Evolutionary conservation across 2,888 invertebrate genomes (phyloP), one percentile per base, ranked within the genome.

Genomic region (Hydroisotoma schaefferi): DNA sequence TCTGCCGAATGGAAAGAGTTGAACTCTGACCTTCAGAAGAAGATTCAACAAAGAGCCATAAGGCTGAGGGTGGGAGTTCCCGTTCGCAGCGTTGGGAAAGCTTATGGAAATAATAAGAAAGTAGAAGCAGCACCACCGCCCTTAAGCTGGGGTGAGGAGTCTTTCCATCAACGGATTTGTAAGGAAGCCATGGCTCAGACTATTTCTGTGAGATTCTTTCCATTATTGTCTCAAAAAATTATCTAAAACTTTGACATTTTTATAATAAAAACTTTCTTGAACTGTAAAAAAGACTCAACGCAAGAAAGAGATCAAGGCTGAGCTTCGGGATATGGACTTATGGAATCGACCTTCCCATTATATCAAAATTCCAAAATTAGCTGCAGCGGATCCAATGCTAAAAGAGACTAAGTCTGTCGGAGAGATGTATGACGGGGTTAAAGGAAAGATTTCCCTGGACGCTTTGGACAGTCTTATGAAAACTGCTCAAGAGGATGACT

Each of bases 331-430:
- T 4, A 46, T 46, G 46, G 46, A 46, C 25, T 20, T 46, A 18
- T 46, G 46, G 46, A 46, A 46, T 15, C 3, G 46, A 46, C 46
- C 46, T 4, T 18, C 25, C 12, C 25, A 23, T 46, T 20, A 23
- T 15, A 18, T 46, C 18, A 23, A 23, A 4, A 22, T 5, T 25
- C 46, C 22, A n/a, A n/a, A n/a, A n/a, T n/a, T n/a, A n/a, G n/a
- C n/a, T n/a, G n/a, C n/a, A n/a, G n/a, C n/a, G 40, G 40, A 40
- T 40, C 40, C 40, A 8, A n/a, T n/a, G n/a, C 40, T 40, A 20
- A 20, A 40, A 4, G 40, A 20, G 20, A 15, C 8, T 40, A 20
- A 40, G n/a, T 10, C 40, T 5, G 4, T 40, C 3, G 40, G 20
- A 15, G 20, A 15, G n/a, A 40, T 40, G 40, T 40, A 40, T 15